Base-by-base conservation (phyloP, 2,888 invertebrate genomes). In the Cheiracanthium punctorium region DNA sequence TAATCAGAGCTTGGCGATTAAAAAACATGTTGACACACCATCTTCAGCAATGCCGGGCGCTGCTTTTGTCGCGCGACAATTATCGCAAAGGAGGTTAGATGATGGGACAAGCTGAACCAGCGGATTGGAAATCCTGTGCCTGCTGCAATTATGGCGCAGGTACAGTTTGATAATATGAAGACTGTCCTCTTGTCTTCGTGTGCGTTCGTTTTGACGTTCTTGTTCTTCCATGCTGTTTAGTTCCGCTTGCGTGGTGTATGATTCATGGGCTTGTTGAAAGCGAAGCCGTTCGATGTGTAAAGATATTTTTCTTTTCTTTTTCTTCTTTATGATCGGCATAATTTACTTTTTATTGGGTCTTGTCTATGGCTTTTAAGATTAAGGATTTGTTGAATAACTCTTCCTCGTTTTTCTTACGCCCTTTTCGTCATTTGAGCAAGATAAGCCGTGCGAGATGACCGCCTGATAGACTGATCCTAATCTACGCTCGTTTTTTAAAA, bases 1-100 rank as follows among this genome's bases (percentile, higher is more conserved):
- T 69, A 75, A 82, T 82, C 75, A 82, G 82, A 82, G 82, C 82
- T 82, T 82, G 75, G 82, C 75, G 80, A 58, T 58, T 58, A 58
- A 58, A 58, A 58, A 48, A 48, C 24, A 17, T 58, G 58, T 58
- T 58, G 58, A 58, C 58, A 58, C 58, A 58, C 24, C 58, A 58
- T 58, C 58, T 58, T 58, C 58, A 24, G n/a, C 58, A 58, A 24
- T 24, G 4, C 5, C 43, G 14, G 24, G 58, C 58, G 4, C 5
- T 17, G 14, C 58, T 24, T 58, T 58, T 58, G 24, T 58, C 58
- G 43, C 43, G 58, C 58, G 58, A 58, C 58, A 58, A 58, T 58
- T 58, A 58, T 20, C 58, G 58, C 58, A 17, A 2, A 17, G 17
- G 24, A 58, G 24, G 58, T 58, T 58, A 58, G 58, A 17, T 24